phyloP scores from a whole-genome alignment of 2,888 invertebrate species.

The Agrotis ipsilon region DNA sequence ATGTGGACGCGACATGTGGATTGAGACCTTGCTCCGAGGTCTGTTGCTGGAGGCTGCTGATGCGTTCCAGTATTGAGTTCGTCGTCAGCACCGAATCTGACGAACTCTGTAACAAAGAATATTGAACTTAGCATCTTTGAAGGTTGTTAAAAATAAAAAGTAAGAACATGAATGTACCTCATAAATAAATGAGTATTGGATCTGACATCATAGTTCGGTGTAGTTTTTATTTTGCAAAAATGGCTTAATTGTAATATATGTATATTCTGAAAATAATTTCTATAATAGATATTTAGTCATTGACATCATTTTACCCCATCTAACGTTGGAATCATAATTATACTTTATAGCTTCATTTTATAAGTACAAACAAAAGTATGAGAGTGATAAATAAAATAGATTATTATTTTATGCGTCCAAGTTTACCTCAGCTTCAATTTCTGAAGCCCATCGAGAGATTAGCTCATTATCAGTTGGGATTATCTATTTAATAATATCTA shows the following conservation, averaged over 20 bases:
- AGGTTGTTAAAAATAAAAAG: too few relatives aligned
- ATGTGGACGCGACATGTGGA: constrained; percentile 75
- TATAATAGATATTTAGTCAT: too few relatives aligned
- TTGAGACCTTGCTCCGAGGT: constrained; percentile 73
- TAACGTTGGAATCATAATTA: not conserved
- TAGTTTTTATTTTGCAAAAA: too few relatives aligned
- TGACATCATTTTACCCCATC: not conserved
- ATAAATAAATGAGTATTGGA: too few relatives aligned
- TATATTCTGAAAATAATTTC: too few relatives aligned
- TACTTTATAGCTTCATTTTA: too few relatives aligned
- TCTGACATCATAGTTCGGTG: not conserved
- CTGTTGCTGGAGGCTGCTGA: constrained; percentile 91
- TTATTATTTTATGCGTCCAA: not conserved
- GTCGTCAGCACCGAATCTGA: constrained; percentile 91
- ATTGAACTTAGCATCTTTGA: constrained; percentile 10
- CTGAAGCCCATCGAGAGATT: too few relatives aligned
- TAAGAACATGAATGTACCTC: too few relatives aligned
- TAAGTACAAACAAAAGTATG: not conserved
- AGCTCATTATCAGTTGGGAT: too few relatives aligned
- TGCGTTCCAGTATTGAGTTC: constrained; percentile 87
- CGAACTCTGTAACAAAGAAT: constrained; percentile 87
- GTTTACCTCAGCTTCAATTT: too few relatives aligned
- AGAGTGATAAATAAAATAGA: not conserved
- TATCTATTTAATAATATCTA: too few relatives aligned
- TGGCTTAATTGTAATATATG: too few relatives aligned